Base-by-base conservation (phyloP, 2,113 vertebrate genomes). In the Solea senegalensis region DNA sequence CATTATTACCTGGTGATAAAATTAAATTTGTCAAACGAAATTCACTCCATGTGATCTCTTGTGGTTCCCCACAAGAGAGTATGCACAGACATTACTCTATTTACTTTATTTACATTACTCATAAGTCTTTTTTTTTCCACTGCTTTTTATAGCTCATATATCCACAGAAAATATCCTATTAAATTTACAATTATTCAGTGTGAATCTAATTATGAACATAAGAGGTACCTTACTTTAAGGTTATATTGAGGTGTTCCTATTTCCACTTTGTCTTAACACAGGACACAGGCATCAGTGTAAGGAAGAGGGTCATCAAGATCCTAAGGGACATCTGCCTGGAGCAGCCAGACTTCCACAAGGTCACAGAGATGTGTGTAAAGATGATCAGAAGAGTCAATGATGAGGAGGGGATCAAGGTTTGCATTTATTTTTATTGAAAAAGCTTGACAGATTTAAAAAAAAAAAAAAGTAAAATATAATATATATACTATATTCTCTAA, bases 351-450 rank as follows among this genome's bases (percentile, higher is more conserved):
- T 99, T 99, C 92, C 95, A 95, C 86, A 99, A 98, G 93, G 95
- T 98, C 85, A 99, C 98, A 0, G 98, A 99, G 87, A 99, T 99
- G 97, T 99, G 98, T 83, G 98, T 98, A 61, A 98, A 95, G 93
- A 99, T 99, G 98, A 99, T 99, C 90, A 95, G 98, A 66, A 95
- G 98, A 90, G 98, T 99, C 80, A 99, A 98, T 61, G 98, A 99
- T 13, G 97, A 99, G 89, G 98, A 99, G 84, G 98, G 98, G 89
- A 99, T 99, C 93, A 99, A 99, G 97, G 98, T 98, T 92, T 68
- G 78, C 52, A 12, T 71, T 54, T 62, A 8, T 49, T 45, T 39
- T n/a, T 7, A 21, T 21, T 46, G 1, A 15, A 3, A 14, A 46
- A 65, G 5, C 9, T 26, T 13, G 3, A 6, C 11, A 45, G n/a